Evolutionary conservation across 1,140 invertebrate species (phyloP).

Genomic region (Scaptodrosophila lebanonensis): DNA sequence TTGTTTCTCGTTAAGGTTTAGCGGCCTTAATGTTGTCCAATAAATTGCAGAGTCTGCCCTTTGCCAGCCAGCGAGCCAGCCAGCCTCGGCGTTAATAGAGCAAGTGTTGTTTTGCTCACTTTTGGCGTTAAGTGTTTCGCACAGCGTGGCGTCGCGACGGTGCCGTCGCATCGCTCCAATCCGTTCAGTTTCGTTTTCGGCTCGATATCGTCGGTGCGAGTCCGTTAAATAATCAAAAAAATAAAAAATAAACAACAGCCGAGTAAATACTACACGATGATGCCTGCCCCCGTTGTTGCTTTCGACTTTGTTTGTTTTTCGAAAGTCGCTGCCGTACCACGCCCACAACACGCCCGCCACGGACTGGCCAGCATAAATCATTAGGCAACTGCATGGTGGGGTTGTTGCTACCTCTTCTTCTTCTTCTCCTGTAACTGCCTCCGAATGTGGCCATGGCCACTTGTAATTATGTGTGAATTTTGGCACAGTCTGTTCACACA

Average conservation of each 20-base stretch:
- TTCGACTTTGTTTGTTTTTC: constrained; percentile 65
- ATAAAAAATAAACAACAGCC: constrained; percentile 66
- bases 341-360: constrained; percentile 35
- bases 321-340: constrained; percentile 49
- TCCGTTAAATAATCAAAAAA: constrained; percentile 12
- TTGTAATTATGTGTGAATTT: constrained; percentile 50
- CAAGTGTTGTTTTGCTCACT: constrained; percentile 77
- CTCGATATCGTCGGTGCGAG: too few relatives aligned
- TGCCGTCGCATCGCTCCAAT: too few relatives aligned
- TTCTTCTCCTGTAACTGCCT: not conserved
- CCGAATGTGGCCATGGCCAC: not conserved
- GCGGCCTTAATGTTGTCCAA: constrained; percentile 58
- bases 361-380: constrained; percentile 9
- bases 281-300: constrained; percentile 28
- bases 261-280: constrained; percentile 16
- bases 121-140: constrained; percentile 76
- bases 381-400: not conserved
- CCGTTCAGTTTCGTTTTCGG: too few relatives aligned
- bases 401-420: not conserved
- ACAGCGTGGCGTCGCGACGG: constrained; percentile 10
- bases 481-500: constrained; percentile 35
- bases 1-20: constrained; percentile 57
- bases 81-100: constrained; percentile 65
- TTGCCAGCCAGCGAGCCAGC: constrained; percentile 11
- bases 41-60: constrained; percentile 43